Evolutionary conservation across 2,888 invertebrate species (phyloP).

Genomic region (Stramonita haemastoma): DNA sequence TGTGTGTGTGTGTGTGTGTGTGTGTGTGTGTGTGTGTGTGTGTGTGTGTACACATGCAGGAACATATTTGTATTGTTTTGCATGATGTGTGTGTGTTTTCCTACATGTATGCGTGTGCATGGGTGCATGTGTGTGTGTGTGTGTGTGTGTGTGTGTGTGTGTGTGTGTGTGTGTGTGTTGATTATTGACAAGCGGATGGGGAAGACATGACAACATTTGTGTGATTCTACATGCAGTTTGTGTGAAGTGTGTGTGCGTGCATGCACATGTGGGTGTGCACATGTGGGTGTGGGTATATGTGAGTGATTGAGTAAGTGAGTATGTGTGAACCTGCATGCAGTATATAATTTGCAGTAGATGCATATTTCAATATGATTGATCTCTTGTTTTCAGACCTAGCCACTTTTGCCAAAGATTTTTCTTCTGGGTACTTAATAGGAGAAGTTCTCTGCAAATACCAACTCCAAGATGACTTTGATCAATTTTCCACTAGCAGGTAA

Average conservation of each 20-base stretch:
- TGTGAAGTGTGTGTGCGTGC: background rate
- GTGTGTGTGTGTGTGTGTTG: background rate
- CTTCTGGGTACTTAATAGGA: constrained; percentile 76
- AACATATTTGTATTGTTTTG: no score
- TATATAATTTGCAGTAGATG: background rate
- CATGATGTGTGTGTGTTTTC: background rate
- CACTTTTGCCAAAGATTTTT: constrained; percentile 74
- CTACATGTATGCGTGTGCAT: constrained; percentile 19
- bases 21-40: background rate
- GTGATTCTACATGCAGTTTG: background rate
- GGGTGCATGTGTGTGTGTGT: constrained; percentile 8
- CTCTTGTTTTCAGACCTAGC: constrained; percentile 66
- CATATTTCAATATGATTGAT: background rate
- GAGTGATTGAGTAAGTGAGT: no score
- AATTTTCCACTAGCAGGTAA: constrained; percentile 76
- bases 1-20: background rate
- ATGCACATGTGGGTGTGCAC: background rate
- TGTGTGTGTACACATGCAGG: background rate
- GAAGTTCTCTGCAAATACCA: constrained; percentile 75
- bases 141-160: constrained; percentile 14
- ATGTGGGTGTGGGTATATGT: no score
- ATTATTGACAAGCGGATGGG: background rate
- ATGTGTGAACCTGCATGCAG: background rate
- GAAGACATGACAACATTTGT: background rate
- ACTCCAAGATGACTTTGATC: constrained; percentile 77